These are phyloP conservation scores for Mormyrus proboscirostris DNA, from an alignment of 2,797 vertebrate genomes.

Conservation along the genomic window DNA sequence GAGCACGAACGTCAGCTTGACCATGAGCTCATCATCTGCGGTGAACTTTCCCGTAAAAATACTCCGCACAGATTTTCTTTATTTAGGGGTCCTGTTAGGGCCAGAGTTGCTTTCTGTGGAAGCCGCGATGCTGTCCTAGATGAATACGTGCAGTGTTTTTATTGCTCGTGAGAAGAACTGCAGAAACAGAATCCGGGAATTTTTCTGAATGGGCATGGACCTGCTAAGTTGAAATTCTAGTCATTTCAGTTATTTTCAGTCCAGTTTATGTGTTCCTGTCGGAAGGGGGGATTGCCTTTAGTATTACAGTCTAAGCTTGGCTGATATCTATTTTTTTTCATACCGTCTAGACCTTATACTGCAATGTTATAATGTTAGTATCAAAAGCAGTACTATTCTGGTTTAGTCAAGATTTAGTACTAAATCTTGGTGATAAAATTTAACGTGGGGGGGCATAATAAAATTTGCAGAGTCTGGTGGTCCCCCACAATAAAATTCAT, in stretches of 20 bases:
- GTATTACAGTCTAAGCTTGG: not conserved
- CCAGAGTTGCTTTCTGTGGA: not conserved
- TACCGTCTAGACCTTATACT: not conserved
- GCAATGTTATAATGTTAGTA: not conserved
- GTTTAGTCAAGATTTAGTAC: not conserved
- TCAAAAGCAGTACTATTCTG: not conserved
- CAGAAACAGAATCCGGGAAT: not conserved
- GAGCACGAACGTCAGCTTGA: not conserved
- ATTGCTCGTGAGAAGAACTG: not conserved
- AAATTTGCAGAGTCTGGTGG: not conserved
- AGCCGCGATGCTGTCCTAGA: not conserved
- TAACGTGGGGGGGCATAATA: not conserved
- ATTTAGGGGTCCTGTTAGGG: not conserved
- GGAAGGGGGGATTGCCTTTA: not conserved
- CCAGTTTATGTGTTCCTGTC: not conserved
- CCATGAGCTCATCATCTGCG: not conserved
- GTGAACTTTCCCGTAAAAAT: slow-evolving; percentile 10
- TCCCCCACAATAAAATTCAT: not conserved
- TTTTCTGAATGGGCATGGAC: not conserved
- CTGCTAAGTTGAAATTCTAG: not conserved
- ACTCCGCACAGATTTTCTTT: slow-evolving; percentile 7
- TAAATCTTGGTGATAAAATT: not conserved
- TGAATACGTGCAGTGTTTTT: not conserved
- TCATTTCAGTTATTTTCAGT: not conserved
- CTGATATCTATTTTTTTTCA: not conserved